Evolutionary conservation across 2,888 invertebrate genomes (phyloP).

Genomic region (Allacma fusca): DNA sequence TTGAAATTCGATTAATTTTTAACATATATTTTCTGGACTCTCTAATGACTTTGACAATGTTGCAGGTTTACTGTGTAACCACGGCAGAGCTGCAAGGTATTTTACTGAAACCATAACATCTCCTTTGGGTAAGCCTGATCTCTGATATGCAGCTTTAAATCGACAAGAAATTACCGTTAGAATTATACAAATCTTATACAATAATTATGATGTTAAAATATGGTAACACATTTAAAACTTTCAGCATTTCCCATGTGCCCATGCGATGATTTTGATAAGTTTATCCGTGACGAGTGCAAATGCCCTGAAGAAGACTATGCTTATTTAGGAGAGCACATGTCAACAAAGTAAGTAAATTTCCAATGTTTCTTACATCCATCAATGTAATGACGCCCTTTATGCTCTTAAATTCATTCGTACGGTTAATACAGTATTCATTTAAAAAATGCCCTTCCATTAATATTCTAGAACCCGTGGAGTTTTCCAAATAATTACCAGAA

Average conservation of each 20-base stretch:
- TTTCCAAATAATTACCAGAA: slow-evolving; percentile 9
- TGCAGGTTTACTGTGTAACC: slow-evolving; percentile 53
- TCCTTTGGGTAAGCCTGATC: slow-evolving; percentile 46
- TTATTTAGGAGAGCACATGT: slow-evolving; percentile 57
- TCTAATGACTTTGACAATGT: not conserved
- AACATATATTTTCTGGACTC: no score
- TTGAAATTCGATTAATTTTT: no score
- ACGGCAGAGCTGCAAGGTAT: slow-evolving; percentile 55
- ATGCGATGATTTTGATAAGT: slow-evolving; percentile 53
- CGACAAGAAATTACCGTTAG: not conserved
- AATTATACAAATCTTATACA: not conserved
- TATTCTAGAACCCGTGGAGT: slow-evolving; percentile 1
- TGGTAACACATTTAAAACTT: not conserved
- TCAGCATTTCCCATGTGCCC: slow-evolving; percentile 55
- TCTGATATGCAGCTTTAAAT: slow-evolving; percentile 3
- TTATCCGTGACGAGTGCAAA: slow-evolving; percentile 50
- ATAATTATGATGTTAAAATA: slow-evolving; percentile 8
- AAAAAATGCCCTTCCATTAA: not conserved
- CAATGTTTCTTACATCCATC: no score
- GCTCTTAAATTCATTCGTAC: not conserved
- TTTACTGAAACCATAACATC: slow-evolving; percentile 54
- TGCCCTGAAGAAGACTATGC: slow-evolving; percentile 45
- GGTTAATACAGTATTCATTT: not conserved
- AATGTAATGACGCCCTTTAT: not conserved
- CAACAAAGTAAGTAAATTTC: slow-evolving; percentile 35